Conservation (phyloP, 1,140 invertebrate genomes). For the Monomorium pharaonis region DNA sequence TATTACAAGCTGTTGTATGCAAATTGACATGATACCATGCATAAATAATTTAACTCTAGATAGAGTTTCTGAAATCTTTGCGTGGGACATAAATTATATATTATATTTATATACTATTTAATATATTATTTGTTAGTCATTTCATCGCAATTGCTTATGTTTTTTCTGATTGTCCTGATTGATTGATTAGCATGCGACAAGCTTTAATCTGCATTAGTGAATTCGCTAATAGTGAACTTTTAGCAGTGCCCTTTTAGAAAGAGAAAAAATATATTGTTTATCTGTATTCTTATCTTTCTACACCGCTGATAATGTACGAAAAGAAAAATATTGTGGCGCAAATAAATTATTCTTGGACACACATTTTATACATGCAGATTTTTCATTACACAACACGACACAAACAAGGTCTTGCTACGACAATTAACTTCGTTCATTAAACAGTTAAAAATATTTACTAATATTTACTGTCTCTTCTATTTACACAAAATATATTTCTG, state of each 20-base stretch:
- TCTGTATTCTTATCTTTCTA: conserved; percentile 64
- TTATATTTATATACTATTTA: background rate
- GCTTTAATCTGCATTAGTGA: conserved; percentile 21
- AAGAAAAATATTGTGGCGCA: conserved; percentile 56
- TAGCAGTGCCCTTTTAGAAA: conserved; percentile 59
- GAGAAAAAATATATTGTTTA: conserved; percentile 57
- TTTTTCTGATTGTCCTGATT: background rate
- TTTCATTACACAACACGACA: conserved; percentile 61
- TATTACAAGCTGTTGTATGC: background rate
- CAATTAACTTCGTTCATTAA: background rate
- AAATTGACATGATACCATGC: background rate
- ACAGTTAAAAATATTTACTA: conserved; percentile 5
- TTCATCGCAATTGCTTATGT: background rate
- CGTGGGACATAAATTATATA: background rate
- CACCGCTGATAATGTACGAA: conserved; percentile 57
- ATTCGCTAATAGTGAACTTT: conserved; percentile 19
- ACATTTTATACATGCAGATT: conserved; percentile 63
- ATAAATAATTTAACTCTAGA: background rate
- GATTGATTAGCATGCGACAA: background rate
- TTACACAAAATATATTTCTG: background rate
- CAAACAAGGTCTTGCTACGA: background rate
- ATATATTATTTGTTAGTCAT: background rate
- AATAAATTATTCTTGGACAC: conserved; percentile 74
- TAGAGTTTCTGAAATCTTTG: background rate
- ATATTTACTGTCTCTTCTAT: conserved; percentile 3